A percentile compares a stretch with the other conserved stretches of the same genome.
Evolutionary conservation across 1,140 invertebrate genomes (phyloP).

Genomic region (Doryteuthis pealeii): DNA sequence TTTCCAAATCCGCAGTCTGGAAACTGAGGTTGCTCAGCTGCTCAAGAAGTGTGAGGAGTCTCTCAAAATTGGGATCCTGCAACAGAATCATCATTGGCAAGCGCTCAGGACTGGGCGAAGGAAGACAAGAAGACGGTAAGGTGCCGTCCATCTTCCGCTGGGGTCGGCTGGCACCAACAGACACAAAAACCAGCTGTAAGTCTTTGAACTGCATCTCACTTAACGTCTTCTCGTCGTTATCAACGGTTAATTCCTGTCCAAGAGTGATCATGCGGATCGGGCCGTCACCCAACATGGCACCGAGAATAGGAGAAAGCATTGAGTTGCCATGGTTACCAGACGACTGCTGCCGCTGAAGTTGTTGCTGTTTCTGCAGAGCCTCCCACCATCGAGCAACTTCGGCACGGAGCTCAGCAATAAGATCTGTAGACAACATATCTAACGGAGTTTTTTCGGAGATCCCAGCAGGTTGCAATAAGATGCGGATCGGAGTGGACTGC

Average conservation of each 20-base stretch:
- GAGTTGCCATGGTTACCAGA: conserved; percentile 36
- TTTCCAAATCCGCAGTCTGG: conserved; percentile 65
- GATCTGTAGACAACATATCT: conserved; percentile 74
- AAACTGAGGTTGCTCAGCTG: conserved; percentile 75
- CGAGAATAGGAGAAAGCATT: conserved; percentile 56
- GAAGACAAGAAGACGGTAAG: conserved; percentile 51
- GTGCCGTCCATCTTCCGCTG: conserved; percentile 65
- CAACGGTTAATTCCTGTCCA: conserved; percentile 89
- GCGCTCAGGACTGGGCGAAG: conserved; percentile 76
- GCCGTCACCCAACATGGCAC: conserved; percentile 69
- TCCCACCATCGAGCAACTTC: conserved; percentile 94
- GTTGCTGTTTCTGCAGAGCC: conserved; percentile 60
- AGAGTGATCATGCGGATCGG: conserved; percentile 89
- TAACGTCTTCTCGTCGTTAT: conserved; percentile 87
- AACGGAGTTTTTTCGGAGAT: conserved; percentile 66
- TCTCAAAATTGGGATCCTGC: conserved; percentile 84
- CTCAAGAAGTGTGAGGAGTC: conserved; percentile 86
- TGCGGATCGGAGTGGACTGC: conserved; percentile 67
- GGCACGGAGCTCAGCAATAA: conserved; percentile 85
- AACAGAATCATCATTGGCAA: conserved; percentile 82
- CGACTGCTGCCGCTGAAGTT: conserved; percentile 40
- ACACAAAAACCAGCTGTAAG: conserved; percentile 82
- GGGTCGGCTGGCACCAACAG: conserved; percentile 76
- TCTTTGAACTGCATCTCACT: conserved; percentile 91
- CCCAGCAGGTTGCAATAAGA: conserved; percentile 83